phyloP scores from a whole-genome alignment of 2,888 invertebrate species.

The Eupithecia tripunctaria region DNA sequence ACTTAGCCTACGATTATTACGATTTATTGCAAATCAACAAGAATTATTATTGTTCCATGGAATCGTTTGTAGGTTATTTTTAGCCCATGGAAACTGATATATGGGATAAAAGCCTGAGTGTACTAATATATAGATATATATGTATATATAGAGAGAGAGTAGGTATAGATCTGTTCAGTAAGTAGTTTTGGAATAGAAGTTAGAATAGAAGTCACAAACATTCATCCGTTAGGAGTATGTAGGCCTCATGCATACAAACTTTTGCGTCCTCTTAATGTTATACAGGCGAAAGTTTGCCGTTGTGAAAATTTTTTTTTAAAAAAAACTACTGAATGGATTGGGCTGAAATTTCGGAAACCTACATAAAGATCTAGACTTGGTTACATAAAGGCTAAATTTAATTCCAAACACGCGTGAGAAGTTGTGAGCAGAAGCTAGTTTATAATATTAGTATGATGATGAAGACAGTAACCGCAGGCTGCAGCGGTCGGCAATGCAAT shows the following conservation, averaged over 20 bases:
- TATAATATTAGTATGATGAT: background rate
- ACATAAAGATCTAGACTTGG: background rate
- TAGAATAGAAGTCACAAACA: too few species aligned
- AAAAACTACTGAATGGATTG: background rate
- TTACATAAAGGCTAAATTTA: background rate
- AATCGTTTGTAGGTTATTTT: background rate
- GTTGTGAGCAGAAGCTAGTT: background rate
- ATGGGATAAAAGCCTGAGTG: too few species aligned
- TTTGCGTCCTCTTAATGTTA: too few species aligned
- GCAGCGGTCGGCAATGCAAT: constrained; percentile 20
- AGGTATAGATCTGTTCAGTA: too few species aligned
- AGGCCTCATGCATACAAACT: too few species aligned
- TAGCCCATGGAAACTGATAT: background rate
- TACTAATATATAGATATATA: too few species aligned
- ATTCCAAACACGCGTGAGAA: background rate
- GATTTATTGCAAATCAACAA: background rate
- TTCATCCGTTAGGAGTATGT: too few species aligned
- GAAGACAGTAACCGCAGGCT: background rate
- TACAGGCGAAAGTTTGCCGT: too few species aligned
- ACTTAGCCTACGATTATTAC: too few species aligned
- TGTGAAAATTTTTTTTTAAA: too few species aligned
- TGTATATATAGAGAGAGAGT: too few species aligned
- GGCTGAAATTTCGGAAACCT: background rate
- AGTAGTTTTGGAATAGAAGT: too few species aligned
- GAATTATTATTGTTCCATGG: background rate